Conservation (phyloP, 2,797 vertebrate species). For the Danio albolineatus region DNA sequence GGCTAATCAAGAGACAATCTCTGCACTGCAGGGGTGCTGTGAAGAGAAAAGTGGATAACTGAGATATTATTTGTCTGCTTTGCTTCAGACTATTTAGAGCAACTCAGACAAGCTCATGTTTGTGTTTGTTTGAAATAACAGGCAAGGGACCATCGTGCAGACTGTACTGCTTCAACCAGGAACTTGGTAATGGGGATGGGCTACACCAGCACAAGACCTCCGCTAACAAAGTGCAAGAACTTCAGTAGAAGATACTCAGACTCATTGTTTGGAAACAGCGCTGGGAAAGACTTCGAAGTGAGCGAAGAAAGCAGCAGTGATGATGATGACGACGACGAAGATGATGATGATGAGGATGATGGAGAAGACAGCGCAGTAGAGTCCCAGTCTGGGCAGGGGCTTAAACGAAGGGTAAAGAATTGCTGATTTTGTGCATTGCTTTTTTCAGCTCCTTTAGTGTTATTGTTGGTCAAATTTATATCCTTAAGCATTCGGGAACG, state of each 20-base stretch:
- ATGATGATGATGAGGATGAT: conserved; percentile 32
- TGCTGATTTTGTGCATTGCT: neutral
- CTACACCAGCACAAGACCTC: conserved; percentile 51
- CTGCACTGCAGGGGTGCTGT: conserved; percentile 54
- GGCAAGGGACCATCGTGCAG: conserved; percentile 30
- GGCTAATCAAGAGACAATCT: conserved; percentile 69
- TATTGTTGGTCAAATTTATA: neutral
- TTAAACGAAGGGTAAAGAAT: conserved; percentile 60
- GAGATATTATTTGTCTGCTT: conserved; percentile 39
- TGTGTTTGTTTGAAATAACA: conserved; percentile 41
- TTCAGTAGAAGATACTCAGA: conserved; percentile 52
- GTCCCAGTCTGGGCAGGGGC: conserved; percentile 51
- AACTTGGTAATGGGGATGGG: conserved; percentile 31
- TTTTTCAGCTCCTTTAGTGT: neutral
- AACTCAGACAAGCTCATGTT: conserved; percentile 3
- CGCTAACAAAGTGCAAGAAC: conserved; percentile 58
- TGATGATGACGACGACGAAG: conserved; percentile 24
- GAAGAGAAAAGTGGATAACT: conserved; percentile 29
- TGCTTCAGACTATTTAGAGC: neutral
- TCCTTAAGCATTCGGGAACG: neutral
- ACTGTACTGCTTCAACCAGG: conserved; percentile 11
- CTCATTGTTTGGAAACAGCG: conserved; percentile 26
- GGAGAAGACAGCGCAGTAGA: conserved; percentile 35
- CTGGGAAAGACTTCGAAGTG: conserved; percentile 51
- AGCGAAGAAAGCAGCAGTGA: conserved; percentile 58